phyloP scores from a whole-genome alignment of 2,888 invertebrate species.

The Frankliniella intonsa region DNA sequence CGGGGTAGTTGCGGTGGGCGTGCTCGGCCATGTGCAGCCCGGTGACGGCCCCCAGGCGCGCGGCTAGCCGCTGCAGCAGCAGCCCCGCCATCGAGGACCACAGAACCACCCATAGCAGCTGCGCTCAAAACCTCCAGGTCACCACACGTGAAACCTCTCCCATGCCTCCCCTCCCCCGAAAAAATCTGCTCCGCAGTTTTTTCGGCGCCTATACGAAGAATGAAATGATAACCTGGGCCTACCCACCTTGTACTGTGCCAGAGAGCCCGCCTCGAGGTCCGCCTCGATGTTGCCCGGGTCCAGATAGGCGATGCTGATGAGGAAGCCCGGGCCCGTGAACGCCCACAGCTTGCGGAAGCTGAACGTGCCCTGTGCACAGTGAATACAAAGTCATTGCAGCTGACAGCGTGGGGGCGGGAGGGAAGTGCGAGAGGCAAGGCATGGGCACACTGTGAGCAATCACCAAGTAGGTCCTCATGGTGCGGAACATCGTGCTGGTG shows the following conservation, averaged over 20 bases:
- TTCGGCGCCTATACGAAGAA: too few relatives aligned
- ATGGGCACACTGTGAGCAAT: too few relatives aligned
- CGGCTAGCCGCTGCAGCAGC: slow-evolving; percentile 72
- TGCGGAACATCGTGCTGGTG: too few relatives aligned
- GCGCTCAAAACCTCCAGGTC: slow-evolving; percentile 33
- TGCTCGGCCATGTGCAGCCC: slow-evolving; percentile 79
- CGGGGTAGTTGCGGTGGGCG: slow-evolving; percentile 64
- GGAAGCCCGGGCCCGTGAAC: slow-evolving; percentile 85
- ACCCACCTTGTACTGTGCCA: slow-evolving; percentile 68
- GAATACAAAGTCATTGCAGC: too few relatives aligned
- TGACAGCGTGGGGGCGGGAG: too few relatives aligned
- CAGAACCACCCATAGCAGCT: slow-evolving; percentile 79
- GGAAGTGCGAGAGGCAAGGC: too few relatives aligned
- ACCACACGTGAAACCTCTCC: slow-evolving; percentile 15
- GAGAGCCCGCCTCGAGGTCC: slow-evolving; percentile 76
- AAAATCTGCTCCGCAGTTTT: too few relatives aligned
- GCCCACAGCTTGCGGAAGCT: slow-evolving; percentile 85
- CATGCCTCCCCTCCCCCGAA: too few relatives aligned
- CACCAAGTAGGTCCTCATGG: too few relatives aligned
- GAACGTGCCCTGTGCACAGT: slow-evolving; percentile 56
- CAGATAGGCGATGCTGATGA: slow-evolving; percentile 84
- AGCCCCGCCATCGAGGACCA: slow-evolving; percentile 77
- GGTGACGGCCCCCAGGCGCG: slow-evolving; percentile 73
- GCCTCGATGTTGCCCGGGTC: slow-evolving; percentile 91
- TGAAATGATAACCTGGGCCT: too few relatives aligned